These are phyloP conservation scores for Ptilodon capucinus DNA, from an alignment of 2,888 invertebrate genomes.

Conservation along the genomic window DNA sequence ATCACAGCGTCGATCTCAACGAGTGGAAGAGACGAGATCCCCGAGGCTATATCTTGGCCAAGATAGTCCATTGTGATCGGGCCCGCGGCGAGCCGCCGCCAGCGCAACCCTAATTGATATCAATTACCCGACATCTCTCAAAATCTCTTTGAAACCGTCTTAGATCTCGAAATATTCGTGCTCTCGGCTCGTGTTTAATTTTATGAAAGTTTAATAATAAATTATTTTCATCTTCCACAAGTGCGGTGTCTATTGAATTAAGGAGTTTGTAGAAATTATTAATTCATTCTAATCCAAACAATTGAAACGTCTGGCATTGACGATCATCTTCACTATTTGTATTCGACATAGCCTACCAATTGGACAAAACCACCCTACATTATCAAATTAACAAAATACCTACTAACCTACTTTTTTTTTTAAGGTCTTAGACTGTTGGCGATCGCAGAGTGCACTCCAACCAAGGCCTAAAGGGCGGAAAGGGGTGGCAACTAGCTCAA, in stretches of 20 bases:
- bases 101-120: slow-evolving; percentile 67
- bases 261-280: slow-evolving; percentile 4
- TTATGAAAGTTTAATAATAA: slow-evolving; percentile 43
- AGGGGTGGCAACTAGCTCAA: too few relatives aligned
- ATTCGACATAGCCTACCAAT: too few relatives aligned
- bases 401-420: too few relatives aligned
- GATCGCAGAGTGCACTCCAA: too few relatives aligned
- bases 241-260: slow-evolving; percentile 16
- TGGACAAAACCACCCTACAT: too few relatives aligned
- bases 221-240: slow-evolving; percentile 28
- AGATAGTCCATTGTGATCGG: slow-evolving; percentile 56
- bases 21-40: slow-evolving; percentile 35
- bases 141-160: slow-evolving; percentile 56
- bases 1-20: slow-evolving; percentile 49
- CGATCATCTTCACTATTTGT: background rate
- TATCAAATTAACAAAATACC: too few relatives aligned
- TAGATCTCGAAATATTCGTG: slow-evolving; percentile 46
- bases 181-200: slow-evolving; percentile 41
- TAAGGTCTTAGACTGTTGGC: too few relatives aligned
- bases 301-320: slow-evolving; percentile 9
- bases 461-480: too few relatives aligned
- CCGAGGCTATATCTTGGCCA: slow-evolving; percentile 47
- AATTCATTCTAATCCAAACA: slow-evolving; percentile 5
- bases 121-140: slow-evolving; percentile 64
- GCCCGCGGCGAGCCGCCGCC: slow-evolving; percentile 50